These are phyloP conservation scores for Colossoma macropomum DNA, from an alignment of 2,113 vertebrate species.

Conservation along the genomic window DNA sequence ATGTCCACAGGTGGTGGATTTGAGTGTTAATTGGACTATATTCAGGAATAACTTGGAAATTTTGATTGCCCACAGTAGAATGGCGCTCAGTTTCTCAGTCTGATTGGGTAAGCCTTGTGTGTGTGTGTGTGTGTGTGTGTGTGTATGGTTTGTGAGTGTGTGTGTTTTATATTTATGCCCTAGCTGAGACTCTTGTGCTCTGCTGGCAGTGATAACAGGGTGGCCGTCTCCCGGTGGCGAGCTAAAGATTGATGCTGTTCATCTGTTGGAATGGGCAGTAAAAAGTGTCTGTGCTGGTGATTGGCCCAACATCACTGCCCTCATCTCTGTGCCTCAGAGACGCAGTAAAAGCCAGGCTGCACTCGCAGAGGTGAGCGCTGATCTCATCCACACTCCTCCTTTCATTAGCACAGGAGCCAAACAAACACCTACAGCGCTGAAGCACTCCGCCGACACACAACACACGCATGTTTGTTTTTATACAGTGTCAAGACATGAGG, in stretches of 20 bases:
- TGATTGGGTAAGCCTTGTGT: neutral
- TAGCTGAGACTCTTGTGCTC: conserved; percentile 30
- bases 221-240: conserved; percentile 60
- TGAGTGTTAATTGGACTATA: too few relatives aligned
- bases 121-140: conserved; percentile 11
- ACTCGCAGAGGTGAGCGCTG: conserved; percentile 49
- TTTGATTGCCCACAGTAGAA: neutral
- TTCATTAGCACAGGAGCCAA: conserved; percentile 50
- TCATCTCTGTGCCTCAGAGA: conserved; percentile 44
- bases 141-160: conserved; percentile 16
- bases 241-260: conserved; percentile 72
- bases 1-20: too few relatives aligned
- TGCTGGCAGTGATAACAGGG: conserved; percentile 55
- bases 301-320: conserved; percentile 55
- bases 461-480: neutral
- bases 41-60: neutral
- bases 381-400: conserved; percentile 45
- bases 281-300: conserved; percentile 62
- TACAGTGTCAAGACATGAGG: neutral
- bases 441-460: conserved; percentile 11
- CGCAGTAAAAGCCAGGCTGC: conserved; percentile 31
- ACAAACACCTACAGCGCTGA: conserved; percentile 47
- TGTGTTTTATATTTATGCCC: conserved; percentile 42
- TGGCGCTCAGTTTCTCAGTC: neutral
- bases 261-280: conserved; percentile 72